Base-by-base conservation (phyloP, 92 coral and sea anemone species). In the Porites rus region DNA sequence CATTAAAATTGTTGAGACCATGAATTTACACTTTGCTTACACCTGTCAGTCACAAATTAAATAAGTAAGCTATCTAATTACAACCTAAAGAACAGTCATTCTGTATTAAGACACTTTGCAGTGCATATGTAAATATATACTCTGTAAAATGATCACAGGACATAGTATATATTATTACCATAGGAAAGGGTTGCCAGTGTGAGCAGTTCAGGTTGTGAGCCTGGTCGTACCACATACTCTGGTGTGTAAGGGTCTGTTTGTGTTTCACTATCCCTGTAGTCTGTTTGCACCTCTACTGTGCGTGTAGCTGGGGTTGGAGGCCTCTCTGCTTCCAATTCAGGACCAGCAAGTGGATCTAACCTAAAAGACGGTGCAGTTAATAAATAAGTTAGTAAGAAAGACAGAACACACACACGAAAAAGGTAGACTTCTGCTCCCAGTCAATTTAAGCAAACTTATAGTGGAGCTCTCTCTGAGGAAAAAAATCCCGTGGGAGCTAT, bases 231-330 rank as follows among this genome's bases (percentile, higher is more conserved):
- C 10, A 97, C 99, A 93, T 95, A 97, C 65, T 97, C 99, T 22
- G 99, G 99, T 14, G 99, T 94, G 81, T 97, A 97, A 17, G 99
- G 99, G 83, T 97, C 99, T 51, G 99, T 97, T 89, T 97, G 98
- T 51, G 99, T 78, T 87, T 97, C 99, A 89, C 99, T 92, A 73
- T 97, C 99, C 79, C 99, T 95, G 91, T 97, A 97, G 88, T 95
- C 99, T 70, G 99, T 97, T 79, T 97, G 99, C 53, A 95, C 89
- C 84, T 90, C 93, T 50, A 97, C 99, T 71, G 99, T 97, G 51
- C 96, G 91, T 17, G 99, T 97, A 7, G 97, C 96, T 65, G 99
- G 99, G 2, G 99, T 97, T 1, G 95, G 98, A 16, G 96, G 90
- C 51, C 98, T 84, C 25, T 90, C 98, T 60, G 88, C 83, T 43